Conservation (phyloP, 2,113 vertebrate genomes). For the Speoplatyrhinus poulsoni region DNA sequence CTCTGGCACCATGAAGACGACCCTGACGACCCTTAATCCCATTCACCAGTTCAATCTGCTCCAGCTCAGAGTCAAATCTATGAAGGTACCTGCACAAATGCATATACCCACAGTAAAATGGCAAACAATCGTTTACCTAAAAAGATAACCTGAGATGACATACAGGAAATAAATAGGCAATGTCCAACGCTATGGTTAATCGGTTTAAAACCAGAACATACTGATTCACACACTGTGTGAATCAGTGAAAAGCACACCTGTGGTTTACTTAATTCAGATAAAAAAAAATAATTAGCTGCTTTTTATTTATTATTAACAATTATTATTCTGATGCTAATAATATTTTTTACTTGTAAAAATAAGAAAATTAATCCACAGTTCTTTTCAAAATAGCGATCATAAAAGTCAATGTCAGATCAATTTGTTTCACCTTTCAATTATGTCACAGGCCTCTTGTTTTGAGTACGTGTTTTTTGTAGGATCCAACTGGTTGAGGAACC, state of each 20-base stretch:
- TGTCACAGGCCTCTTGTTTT: conserved; percentile 85
- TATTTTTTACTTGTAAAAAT: not conserved
- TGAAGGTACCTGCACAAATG: conserved; percentile 84
- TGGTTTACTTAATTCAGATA: too few species aligned
- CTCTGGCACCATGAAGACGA: conserved; percentile 85
- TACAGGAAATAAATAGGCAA: too few species aligned
- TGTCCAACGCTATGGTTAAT: too few species aligned
- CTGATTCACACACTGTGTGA: too few species aligned
- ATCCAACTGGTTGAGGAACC: conserved; percentile 91
- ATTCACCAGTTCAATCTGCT: conserved; percentile 92
- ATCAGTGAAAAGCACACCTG: too few species aligned
- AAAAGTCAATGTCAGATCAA: not conserved
- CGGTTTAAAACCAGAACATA: too few species aligned
- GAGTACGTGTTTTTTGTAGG: conserved; percentile 80
- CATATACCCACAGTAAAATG: not conserved
- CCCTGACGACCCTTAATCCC: conserved; percentile 93
- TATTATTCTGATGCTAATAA: too few species aligned
- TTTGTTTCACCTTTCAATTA: conserved; percentile 86
- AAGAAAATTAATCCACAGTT: not conserved
- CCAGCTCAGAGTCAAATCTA: conserved; percentile 86
- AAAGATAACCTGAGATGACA: too few species aligned
- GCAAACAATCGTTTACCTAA: too few species aligned
- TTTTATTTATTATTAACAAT: too few species aligned
- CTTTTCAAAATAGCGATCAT: not conserved
- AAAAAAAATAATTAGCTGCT: too few species aligned